phyloP scores from a whole-genome alignment of 37 sponge, comb jelly and placozoan genomes.

The Halichondria panicea region DNA sequence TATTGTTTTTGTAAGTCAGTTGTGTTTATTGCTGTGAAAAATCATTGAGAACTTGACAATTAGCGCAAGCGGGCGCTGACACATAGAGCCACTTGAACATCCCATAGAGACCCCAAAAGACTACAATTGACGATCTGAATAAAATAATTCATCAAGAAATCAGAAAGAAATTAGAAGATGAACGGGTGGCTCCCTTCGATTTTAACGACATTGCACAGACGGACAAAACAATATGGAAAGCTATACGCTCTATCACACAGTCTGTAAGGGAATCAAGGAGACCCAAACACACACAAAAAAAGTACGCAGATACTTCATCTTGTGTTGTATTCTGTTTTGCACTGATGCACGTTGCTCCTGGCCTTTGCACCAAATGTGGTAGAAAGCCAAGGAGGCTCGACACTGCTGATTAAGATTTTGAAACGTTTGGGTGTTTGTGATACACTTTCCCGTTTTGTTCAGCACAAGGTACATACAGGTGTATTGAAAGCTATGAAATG shows the following conservation, averaged over 20 bases:
- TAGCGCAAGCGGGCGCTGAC: too few relatives aligned
- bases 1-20: too few relatives aligned
- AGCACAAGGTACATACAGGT: neutral
- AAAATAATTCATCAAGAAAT: neutral
- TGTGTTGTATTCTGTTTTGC: conserved; percentile 19
- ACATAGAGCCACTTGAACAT: neutral
- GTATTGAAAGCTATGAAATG: too few relatives aligned
- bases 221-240: conserved; percentile 3
- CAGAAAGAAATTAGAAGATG: neutral
- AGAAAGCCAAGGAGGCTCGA: conserved; percentile 29
- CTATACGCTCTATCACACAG: conserved; percentile 1
- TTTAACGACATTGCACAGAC: neutral
- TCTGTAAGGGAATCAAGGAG: conserved; percentile 1
- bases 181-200: neutral
- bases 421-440: conserved; percentile 27
- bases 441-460: conserved; percentile 26
- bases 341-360: conserved; percentile 13
- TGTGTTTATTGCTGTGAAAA: too few relatives aligned
- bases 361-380: conserved; percentile 20
- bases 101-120: neutral
- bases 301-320: neutral
- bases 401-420: conserved; percentile 4
- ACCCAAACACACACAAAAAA: neutral
- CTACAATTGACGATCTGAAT: neutral
- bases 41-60: too few relatives aligned